Evolutionary conservation across 2,113 vertebrate species (phyloP).

Genomic region (Tringa solitaria): DNA sequence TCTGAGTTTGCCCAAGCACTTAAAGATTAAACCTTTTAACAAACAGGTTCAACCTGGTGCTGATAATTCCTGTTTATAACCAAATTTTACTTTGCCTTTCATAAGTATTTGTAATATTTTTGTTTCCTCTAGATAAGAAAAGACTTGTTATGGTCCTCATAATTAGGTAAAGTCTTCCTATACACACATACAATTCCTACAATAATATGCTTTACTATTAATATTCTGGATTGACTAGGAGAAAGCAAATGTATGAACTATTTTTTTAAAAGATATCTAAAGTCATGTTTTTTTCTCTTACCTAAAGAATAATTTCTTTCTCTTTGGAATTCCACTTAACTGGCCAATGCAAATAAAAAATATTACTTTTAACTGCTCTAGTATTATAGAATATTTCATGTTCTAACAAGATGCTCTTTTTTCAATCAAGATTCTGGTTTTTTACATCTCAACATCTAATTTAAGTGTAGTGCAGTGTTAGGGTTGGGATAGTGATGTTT

Average conservation of each 20-base stretch:
- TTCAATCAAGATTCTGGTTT: not conserved
- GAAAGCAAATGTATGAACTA: not conserved
- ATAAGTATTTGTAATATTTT: not conserved
- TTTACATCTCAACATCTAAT: slow-evolving; percentile 20
- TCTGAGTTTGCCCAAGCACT: not conserved
- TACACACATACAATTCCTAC: no score
- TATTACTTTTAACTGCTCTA: not conserved
- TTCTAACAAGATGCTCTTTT: not conserved
- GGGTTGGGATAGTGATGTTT: not conserved
- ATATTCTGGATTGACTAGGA: not conserved
- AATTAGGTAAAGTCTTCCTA: not conserved
- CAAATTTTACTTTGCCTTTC: not conserved
- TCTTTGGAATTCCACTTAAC: not conserved
- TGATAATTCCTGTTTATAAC: not conserved
- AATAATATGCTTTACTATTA: not conserved
- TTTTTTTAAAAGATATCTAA: not conserved
- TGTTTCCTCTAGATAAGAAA: not conserved
- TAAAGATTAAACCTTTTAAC: not conserved
- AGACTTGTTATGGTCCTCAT: not conserved
- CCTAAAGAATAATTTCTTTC: not conserved
- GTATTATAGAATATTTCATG: not conserved
- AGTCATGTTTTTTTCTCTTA: not conserved
- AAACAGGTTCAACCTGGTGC: not conserved
- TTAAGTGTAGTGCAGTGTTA: not conserved
- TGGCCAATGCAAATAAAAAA: not conserved